Percentiles rank a stretch among this genome's conserved stretches.
These are phyloP conservation scores for Caloenas nicobarica DNA, from an alignment of 2,113 vertebrate genomes.

Conservation along the genomic window DNA sequence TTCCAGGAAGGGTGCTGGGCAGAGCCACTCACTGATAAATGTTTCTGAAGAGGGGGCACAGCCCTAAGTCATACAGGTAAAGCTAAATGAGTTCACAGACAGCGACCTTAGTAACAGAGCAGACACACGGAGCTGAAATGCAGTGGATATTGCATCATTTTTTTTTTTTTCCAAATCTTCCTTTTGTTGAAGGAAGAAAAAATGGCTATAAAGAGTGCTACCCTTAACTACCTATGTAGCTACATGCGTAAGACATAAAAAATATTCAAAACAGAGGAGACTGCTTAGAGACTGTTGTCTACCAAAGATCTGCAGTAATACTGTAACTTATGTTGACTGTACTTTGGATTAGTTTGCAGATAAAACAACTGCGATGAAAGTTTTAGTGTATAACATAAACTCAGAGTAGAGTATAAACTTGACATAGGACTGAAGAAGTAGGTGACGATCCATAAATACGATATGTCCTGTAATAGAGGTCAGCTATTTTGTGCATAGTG, in stretches of 20 bases:
- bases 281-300: neutral
- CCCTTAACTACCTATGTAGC: neutral
- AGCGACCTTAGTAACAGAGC: neutral
- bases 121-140: neutral
- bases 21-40: neutral
- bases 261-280: neutral
- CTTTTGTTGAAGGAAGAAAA: neutral
- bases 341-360: neutral
- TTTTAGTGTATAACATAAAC: neutral
- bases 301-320: neutral
- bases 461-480: slow-evolving; percentile 19
- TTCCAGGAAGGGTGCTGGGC: neutral
- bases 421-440: neutral
- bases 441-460: neutral
- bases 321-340: neutral
- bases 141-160: neutral
- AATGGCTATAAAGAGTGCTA: neutral
- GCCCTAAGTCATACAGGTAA: neutral
- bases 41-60: neutral
- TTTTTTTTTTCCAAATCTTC: neutral
- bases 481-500: slow-evolving; percentile 58
- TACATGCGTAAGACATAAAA: neutral
- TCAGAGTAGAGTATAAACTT: neutral
- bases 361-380: neutral
- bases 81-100: neutral